These are phyloP conservation scores for Tupaia chinensis DNA, from an alignment of 2,113 vertebrate species.

Conservation along the genomic window DNA sequence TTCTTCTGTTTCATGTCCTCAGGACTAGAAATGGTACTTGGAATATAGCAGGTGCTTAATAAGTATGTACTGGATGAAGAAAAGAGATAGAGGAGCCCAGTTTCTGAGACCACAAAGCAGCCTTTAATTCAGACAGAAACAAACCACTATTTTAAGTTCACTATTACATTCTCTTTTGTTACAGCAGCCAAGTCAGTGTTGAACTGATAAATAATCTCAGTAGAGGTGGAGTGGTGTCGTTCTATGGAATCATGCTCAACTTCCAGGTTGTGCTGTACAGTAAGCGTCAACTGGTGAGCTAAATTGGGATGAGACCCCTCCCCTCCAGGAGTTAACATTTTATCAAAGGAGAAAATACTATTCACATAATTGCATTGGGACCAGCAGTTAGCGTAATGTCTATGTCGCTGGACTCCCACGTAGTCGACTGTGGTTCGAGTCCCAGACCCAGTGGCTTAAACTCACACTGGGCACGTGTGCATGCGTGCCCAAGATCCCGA, in stretches of 20 bases:
- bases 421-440: too few species aligned
- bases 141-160: neutral
- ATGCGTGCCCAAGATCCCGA: too few species aligned
- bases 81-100: neutral
- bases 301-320: neutral
- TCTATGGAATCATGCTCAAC: neutral
- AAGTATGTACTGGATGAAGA: neutral
- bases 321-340: neutral
- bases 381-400: too few species aligned
- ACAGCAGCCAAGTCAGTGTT: neutral
- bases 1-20: neutral
- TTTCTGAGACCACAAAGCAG: neutral
- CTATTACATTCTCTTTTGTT: neutral
- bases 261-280: neutral
- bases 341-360: neutral
- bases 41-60: neutral
- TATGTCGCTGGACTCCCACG: too few species aligned
- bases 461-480: too few species aligned
- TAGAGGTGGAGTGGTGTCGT: neutral
- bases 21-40: neutral
- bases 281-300: neutral
- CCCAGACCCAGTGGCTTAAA: too few species aligned
- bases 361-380: too few species aligned
- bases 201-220: neutral
- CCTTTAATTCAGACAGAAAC: neutral